A percentile compares a stretch with the other conserved stretches of the same genome.
Conservation (phyloP, 2,797 vertebrate species). For the Tachyglossus aculeatus region DNA sequence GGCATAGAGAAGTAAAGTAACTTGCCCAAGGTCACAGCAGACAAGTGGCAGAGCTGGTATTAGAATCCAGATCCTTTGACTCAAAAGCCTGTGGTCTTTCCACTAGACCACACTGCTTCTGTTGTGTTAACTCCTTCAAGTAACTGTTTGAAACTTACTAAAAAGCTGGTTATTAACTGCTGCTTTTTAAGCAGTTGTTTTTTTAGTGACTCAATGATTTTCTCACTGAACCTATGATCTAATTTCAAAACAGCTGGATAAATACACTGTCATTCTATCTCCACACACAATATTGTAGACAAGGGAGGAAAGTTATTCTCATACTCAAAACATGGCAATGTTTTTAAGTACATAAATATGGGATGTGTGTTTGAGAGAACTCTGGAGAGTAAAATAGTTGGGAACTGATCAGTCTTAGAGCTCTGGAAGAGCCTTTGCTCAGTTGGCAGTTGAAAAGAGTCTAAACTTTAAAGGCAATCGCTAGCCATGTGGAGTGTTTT, state of each 20-base stretch:
- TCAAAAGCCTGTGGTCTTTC: too few relatives aligned
- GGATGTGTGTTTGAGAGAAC: slow-evolving; percentile 33
- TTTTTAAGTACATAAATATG: slow-evolving; percentile 28
- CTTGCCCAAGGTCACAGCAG: too few relatives aligned
- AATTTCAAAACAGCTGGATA: background rate
- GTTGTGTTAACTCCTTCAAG: too few relatives aligned
- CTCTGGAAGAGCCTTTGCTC: slow-evolving; percentile 33
- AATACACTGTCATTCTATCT: slow-evolving; percentile 14
- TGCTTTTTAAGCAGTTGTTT: slow-evolving; percentile 31
- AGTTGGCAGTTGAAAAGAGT: slow-evolving; percentile 33
- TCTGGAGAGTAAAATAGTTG: slow-evolving; percentile 36
- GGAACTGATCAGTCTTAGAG: slow-evolving; percentile 44
- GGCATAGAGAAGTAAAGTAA: too few relatives aligned
- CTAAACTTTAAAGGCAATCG: too few relatives aligned
- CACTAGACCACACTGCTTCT: too few relatives aligned
- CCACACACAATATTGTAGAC: background rate
- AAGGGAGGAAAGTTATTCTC: background rate
- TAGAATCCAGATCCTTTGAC: too few relatives aligned
- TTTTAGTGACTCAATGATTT: slow-evolving; percentile 26
- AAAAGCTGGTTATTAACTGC: slow-evolving; percentile 1
- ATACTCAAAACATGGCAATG: slow-evolving; percentile 10
- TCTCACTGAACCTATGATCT: background rate
- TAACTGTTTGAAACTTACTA: too few relatives aligned
- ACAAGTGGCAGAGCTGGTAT: too few relatives aligned
- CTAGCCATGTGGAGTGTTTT: background rate